Base-by-base conservation (phyloP, 2,888 invertebrate species). In the Apoda limacodes region DNA sequence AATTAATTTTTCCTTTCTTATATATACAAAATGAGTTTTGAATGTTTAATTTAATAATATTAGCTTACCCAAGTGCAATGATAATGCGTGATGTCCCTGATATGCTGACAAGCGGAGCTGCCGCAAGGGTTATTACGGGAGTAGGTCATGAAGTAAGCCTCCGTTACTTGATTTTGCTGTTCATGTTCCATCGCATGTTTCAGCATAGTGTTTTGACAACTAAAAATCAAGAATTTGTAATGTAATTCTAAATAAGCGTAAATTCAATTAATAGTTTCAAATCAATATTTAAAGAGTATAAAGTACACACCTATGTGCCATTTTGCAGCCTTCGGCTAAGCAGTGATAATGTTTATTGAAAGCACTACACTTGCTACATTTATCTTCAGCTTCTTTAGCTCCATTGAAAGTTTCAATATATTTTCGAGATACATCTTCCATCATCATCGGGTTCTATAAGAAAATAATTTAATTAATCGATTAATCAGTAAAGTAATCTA, bases 151-250 rank as follows among this genome's bases (percentile, higher is more conserved):
- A 87, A 90, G 55, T 88, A 88, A 2, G 89, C 87, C 12, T 92
- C 91, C 0, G 92, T 92, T 29, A 94, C 89, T 48, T 91, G 87
- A 54, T 92, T 92, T 63, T 95, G 93, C 35, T 92, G 89, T 52
- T 94, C 93, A 60, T 95, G 95, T 46, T 92, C 92, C 61, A 91
- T 84, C 1, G 93, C 89, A 55, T 95, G 95, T 48, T 93, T 93
- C 41, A 91, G 81, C 45, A 93, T 93, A 5, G 90, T 89, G 22
- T 81, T 83, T 52, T 84, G 83, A 43, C 83, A 84, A 48, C 84
- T 84, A 59, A 9, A 48, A 47, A 11, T 20, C 17, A n/a, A n/a
- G n/a, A n/a, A n/a, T n/a, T 7, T 22, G 20, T 11, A 26, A 6
- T 9, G 5, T 7, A 7, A 17, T 17, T 17, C 7, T 17, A 17